Evolutionary conservation across 2,113 vertebrate species (phyloP).

Genomic region (Fulmarus glacialis): DNA sequence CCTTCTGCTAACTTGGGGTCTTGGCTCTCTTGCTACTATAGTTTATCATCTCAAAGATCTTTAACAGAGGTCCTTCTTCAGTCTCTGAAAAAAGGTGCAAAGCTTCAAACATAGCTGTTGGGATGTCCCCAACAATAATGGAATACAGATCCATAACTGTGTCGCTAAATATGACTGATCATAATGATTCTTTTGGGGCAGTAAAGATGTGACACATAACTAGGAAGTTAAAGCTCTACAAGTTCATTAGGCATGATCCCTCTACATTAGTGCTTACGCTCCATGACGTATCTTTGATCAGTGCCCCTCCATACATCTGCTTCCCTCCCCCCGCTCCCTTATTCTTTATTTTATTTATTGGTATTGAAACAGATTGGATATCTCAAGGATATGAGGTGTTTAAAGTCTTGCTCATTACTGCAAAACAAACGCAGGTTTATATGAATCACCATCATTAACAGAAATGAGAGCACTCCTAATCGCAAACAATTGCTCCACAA

Average conservation of each 20-base stretch:
- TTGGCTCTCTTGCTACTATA: background rate
- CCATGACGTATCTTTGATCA: background rate
- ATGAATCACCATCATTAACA: background rate
- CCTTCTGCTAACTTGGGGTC: background rate
- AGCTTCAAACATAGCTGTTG: background rate
- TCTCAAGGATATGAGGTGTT: background rate
- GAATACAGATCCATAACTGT: background rate
- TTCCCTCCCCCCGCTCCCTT: background rate
- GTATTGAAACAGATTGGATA: background rate
- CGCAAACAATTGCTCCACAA: slow-evolving; percentile 20
- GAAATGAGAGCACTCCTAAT: background rate
- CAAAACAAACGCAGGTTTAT: slow-evolving; percentile 9
- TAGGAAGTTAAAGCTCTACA: background rate
- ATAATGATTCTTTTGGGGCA: background rate
- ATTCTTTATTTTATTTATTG: slow-evolving; percentile 4
- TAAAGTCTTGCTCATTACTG: slow-evolving; percentile 10
- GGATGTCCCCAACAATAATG: background rate
- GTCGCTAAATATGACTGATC: background rate
- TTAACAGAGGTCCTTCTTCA: background rate
- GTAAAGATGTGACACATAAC: background rate
- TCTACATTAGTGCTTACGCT: background rate
- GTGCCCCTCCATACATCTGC: background rate
- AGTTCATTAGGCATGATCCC: background rate
- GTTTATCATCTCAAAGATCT: background rate
- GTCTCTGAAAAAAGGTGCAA: background rate